Evolutionary conservation across 1,140 invertebrate genomes (phyloP).

Genomic region (Mamestra configurata): DNA sequence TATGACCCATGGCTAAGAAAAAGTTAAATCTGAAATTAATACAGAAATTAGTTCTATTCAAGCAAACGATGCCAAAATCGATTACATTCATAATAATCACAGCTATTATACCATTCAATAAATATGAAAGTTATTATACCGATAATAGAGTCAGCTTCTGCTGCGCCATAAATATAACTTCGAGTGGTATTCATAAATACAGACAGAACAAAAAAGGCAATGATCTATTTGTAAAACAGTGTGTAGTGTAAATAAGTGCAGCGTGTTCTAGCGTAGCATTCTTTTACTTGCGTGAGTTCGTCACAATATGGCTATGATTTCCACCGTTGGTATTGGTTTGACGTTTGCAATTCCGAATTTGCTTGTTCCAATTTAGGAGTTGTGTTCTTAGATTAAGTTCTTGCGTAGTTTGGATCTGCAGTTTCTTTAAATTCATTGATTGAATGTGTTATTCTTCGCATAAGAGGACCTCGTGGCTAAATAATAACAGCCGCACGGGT

Average conservation of each 20-base stretch:
- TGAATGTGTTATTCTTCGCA: no score
- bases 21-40: background rate
- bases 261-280: constrained; percentile 24
- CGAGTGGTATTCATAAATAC: background rate
- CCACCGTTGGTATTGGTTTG: background rate
- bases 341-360: background rate
- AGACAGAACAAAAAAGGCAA: background rate
- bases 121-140: background rate
- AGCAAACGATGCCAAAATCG: background rate
- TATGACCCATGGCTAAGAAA: background rate
- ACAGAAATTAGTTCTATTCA: background rate
- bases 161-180: constrained; percentile 7
- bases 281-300: background rate
- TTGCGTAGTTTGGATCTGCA: background rate
- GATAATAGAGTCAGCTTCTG: constrained; percentile 1
- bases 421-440: no score
- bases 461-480: no score
- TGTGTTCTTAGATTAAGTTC: background rate
- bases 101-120: constrained; percentile 6
- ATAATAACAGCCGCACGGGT: no score
- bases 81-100: background rate
- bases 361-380: background rate
- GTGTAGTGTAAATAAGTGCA: constrained; percentile 2
- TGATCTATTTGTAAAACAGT: constrained; percentile 25
- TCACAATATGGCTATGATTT: background rate